Evolutionary conservation across 2,797 vertebrate species (phyloP), one percentile per base, ranked within the genome.

Genomic region (Ambastaia sidthimunki): DNA sequence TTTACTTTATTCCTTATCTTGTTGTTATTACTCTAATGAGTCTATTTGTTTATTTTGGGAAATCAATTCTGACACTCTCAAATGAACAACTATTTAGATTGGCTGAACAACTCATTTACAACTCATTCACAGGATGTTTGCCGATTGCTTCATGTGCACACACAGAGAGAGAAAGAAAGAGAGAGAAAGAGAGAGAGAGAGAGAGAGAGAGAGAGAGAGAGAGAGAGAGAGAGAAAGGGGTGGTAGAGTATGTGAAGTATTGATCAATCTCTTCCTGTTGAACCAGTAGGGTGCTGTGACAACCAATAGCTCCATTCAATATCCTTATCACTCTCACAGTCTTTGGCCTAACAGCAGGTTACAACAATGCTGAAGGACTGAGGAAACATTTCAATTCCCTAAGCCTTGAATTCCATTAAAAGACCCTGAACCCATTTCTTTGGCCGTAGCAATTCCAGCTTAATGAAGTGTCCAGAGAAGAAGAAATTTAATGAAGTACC

Each of bases 381-480:
- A 86, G 83, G 73, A 60, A 77, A 67, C 15, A 81, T 85, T 91
- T 91, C 71, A 83, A 91, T 91, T 89, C 76, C 85, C 89, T 84
- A 87, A 91, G 85, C 90, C 88, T 88, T 89, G 87, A 92, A 91
- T 92, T 86, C 86, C 90, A 92, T 92, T 92, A 90, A 88, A 88
- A 86, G 82, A 87, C 76, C 80, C 86, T 89, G 87, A 87, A 80
- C 82, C 86, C 82, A 85, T 87, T 88, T 87, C 86, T 91, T 90
- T 90, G 88, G 91, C 86, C 79, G 72, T 59, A 86, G 80, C 82
- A 89, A 84, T 87, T 87, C 87, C 80, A 66, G 81, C 74, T 86
- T 91, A 91, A 91, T 90, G 87, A 91, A 89, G 88, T 91, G 88
- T 86, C 85, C 81, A 77, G 78, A 76, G 82, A 67, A 81, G 84